Percentiles rank a stretch among this genome's conserved stretches.
These are phyloP conservation scores for Bujurquina vittata DNA, from an alignment of 2,113 vertebrate genomes.

Conservation along the genomic window DNA sequence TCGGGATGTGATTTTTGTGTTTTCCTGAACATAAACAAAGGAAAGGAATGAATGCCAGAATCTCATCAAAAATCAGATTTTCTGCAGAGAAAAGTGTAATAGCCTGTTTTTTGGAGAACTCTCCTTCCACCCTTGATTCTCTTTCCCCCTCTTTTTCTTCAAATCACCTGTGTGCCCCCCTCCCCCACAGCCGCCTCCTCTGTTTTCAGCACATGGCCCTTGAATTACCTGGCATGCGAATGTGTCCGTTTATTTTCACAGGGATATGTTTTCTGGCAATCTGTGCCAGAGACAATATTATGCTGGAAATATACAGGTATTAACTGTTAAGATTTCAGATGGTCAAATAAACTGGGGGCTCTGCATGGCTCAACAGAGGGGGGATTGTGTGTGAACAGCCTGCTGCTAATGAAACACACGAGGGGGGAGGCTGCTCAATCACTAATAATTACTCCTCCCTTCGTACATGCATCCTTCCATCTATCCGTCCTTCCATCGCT, in stretches of 20 bases:
- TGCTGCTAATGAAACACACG: constrained; percentile 65
- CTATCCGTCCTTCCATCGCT: constrained; percentile 8
- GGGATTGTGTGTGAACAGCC: constrained; percentile 61
- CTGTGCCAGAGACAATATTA: constrained; percentile 80
- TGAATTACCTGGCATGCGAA: constrained; percentile 59
- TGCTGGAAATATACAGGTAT: constrained; percentile 79
- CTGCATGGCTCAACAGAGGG: constrained; percentile 64
- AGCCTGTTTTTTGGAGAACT: background rate
- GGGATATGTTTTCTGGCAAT: constrained; percentile 68
- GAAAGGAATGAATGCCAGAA: background rate
- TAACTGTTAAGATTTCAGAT: constrained; percentile 78
- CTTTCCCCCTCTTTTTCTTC: background rate
- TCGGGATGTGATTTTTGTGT: background rate
- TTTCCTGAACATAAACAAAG: background rate
- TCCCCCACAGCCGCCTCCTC: background rate
- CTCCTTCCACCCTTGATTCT: too few relatives aligned
- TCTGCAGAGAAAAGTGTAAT: background rate
- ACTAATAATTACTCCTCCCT: constrained; percentile 71
- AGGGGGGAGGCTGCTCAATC: constrained; percentile 61
- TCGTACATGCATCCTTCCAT: constrained; percentile 25
- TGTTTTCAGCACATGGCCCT: constrained; percentile 45
- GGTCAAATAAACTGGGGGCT: constrained; percentile 73
- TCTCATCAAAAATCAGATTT: background rate
- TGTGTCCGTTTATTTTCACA: constrained; percentile 72
- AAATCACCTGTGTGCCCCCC: constrained; percentile 27